Conservation (phyloP, 2,113 vertebrate species). For the Thunnus maccoyii region DNA sequence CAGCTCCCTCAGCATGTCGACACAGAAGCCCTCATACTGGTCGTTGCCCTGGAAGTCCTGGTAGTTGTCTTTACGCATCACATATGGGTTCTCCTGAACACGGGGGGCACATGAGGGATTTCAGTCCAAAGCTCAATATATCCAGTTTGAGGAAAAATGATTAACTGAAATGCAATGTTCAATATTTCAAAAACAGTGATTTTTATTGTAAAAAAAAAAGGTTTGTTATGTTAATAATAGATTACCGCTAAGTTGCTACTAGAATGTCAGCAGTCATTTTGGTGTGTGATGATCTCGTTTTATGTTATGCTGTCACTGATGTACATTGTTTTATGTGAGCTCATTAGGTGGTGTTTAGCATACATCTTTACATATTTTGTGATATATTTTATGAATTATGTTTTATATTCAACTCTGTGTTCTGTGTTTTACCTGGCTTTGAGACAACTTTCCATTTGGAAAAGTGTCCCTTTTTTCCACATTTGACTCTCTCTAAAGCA, state of each 20-base stretch:
- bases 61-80: constrained; percentile 94
- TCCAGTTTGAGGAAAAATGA: constrained; percentile 4
- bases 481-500: neutral
- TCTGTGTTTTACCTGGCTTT: too few species aligned
- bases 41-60: constrained; percentile 90
- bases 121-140: constrained; percentile 8
- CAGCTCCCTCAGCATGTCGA: constrained; percentile 95
- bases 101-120: neutral
- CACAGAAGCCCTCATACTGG: constrained; percentile 95
- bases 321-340: too few species aligned
- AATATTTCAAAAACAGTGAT: neutral
- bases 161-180: neutral
- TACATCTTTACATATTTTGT: too few species aligned
- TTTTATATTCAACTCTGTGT: too few species aligned
- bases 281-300: too few species aligned
- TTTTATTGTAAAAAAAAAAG: neutral
- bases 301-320: too few species aligned
- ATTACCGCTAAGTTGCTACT: constrained; percentile 8
- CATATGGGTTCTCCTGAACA: constrained; percentile 93
- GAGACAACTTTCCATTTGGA: too few species aligned
- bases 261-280: neutral
- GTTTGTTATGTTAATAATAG: neutral
- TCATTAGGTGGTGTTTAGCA: too few species aligned
- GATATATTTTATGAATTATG: too few species aligned
- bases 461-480: too few species aligned